Conservation (phyloP, 2,797 vertebrate species). For the Sarcoramphus papa region DNA sequence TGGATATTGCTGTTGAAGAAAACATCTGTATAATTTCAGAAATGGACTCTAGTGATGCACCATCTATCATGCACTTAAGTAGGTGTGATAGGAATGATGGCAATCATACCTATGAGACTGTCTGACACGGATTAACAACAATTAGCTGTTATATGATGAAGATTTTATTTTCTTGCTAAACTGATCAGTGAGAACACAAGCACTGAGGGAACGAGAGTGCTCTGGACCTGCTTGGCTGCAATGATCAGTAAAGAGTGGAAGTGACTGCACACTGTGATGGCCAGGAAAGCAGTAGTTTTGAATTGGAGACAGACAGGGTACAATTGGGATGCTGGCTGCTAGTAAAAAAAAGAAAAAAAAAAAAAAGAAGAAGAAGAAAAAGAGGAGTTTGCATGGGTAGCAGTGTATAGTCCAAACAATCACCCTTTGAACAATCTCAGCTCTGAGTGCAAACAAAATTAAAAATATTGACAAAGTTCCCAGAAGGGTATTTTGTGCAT, state of each 20-base stretch:
- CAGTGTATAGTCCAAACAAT: background rate
- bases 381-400: fast-evolving
- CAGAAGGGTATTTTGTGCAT: background rate
- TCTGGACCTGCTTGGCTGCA: background rate
- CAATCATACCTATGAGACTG: background rate
- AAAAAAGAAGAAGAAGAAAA: background rate
- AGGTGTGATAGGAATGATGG: background rate
- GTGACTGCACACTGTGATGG: background rate
- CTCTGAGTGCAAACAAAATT: background rate
- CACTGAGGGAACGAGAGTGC: background rate
- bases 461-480: background rate
- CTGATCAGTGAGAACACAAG: background rate
- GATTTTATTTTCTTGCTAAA: background rate
- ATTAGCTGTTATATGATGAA: background rate
- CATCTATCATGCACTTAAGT: background rate
- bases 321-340: background rate
- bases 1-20: background rate
- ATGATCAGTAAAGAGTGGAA: background rate
- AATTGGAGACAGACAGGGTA: background rate
- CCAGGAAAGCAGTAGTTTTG: background rate
- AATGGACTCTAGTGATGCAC: background rate
- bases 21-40: background rate
- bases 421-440: background rate
- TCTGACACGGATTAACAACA: background rate
- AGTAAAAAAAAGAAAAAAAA: fast-evolving